Base-by-base conservation (phyloP, 1,140 invertebrate genomes). In the Halyomorpha halys region DNA sequence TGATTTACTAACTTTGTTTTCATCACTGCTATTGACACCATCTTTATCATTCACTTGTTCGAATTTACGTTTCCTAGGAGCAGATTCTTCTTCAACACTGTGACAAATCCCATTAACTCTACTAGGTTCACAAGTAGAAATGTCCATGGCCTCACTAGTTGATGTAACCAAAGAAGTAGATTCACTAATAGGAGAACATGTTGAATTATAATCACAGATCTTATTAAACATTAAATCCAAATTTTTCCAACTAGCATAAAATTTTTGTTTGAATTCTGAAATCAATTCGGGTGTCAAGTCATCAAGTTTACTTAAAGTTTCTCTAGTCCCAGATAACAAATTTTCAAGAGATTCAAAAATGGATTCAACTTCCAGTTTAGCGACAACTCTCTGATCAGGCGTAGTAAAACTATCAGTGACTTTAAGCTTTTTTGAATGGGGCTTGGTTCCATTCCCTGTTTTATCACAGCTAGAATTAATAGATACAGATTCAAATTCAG, bases 41-140 rank as follows among this genome's bases (percentile, higher is more conserved):
- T 67, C 63, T 19, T 64, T 63, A 39, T 47, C 66, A 23, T 62
- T 56, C 8, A 65, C 65, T 25, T 60, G 44, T 65, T 65, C 59
- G 3, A 49, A n/a, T 56, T 65, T 61, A 9, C 47, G 21, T 61
- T 51, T 39, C n/a, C 13, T 45, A 2, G 23, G 14, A n/a, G n/a
- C 25, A 13, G 4, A 18, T 23, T 53, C 51, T 34, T 49, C 14
- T 19, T 27, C 44, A 51, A 21, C 19, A 25, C 45, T 27, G 44
- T 44, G n/a, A 34, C 30, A 23, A 27, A n/a, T 16, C 13, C 47
- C 64, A 44, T 65, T 65, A 19, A 47, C 61, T 30, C 34, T 51
- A 61, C 30, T 18, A 39, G 34, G 34, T 8, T 61, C 56, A 14
- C 6, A 16, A 23, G 23, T 18, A 23, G 18, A 11, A 23, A 23